Base-by-base conservation (phyloP, 2,888 invertebrate species). In the Drosophila nigritarsus region DNA sequence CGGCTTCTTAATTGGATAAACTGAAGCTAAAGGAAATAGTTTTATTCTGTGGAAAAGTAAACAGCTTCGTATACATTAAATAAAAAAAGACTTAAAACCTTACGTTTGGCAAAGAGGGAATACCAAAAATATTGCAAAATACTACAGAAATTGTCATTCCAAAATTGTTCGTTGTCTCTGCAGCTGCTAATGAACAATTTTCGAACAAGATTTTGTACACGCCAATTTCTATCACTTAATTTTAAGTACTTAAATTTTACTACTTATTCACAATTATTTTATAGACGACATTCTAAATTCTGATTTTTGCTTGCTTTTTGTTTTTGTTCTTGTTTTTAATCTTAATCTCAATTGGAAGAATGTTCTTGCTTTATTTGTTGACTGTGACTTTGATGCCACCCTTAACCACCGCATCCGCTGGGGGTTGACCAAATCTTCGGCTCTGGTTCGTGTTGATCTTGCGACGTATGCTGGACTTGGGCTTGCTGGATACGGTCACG, bases 321-420 rank as follows among this genome's bases (percentile, higher is more conserved):
- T 34, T 20, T 30, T 30, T 30, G 9, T 9, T 30, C 13, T 4
- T 70, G 34, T 36, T 54, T 65, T n/a, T 24, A 20, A 20, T 34
- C n/a, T 63, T 79, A 84, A 71, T 76, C 80, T 87, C 69, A 75
- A 51, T 62, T 71, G 9, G 5, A 30, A 56, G 56, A 42, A 51
- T 42, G 38, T 15, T 45, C 20, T 63, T 50, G n/a, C 13, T 54
- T 73, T 20, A 67, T 58, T 79, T 77, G 60, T 91, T 86, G 18
- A 90, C 89, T 24, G 92, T 91, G 36, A 93, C 93, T 56, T 91
- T 91, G 8, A 93, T 78, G 7, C 92, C 92, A 20, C 92, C 91
- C 53, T 92, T 92, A 11, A 93, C 92, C 9, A 93, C 83, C 24
- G 92, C 91, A 60, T 93, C 92, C 5, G 92, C 88, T 2, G 92